Evolutionary conservation across 2,113 vertebrate genomes (phyloP), one percentile per base, ranked within the genome.

Genomic region (Capra hircus): DNA sequence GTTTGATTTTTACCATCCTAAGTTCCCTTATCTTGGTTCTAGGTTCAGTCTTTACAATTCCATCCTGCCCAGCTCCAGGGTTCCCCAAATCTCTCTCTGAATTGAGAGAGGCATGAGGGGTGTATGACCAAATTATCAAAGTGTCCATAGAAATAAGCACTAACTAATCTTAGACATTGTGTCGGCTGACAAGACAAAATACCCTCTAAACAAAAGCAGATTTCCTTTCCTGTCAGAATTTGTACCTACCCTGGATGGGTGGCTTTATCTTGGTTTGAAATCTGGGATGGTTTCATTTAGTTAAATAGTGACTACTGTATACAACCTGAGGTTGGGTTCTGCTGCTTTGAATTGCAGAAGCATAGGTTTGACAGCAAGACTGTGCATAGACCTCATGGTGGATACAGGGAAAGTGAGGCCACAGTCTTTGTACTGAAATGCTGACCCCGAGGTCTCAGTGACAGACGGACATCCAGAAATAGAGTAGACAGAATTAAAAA

Each of bases 271-370:
- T 50, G 33, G 27, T 27, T 62, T 67, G 2, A 53, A 82, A 40
- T 45, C 45, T 36, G 5, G 16, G 16, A 6, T 48, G 17, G 1
- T n/a, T 60, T 64, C 3, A 15, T 59, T 43, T 5, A 43, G 12
- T 40, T 82, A 19, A 6, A 1, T 28, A 2, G 28, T 55, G 92
- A 36, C 33, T n/a, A 2, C 30, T 55, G 45, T 40, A 30, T 11
- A 14, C 27, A 23, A 10, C n/a, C 23, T 14, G 4, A n/a, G 1
- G 0, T 6, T 27, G 19, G 67, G 4, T 53, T 40, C 19, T 17
- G 33, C 45, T 64, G 52, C 40, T 57, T 33, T 21, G 59, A 25
- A 2, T 14, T 36, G 12, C 33, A 14, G 33, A 40, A 11, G 5
- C 5, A 0, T 25, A 27, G 3, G 30, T 43, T 57, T 59, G 48